Conservation (phyloP, 2,797 vertebrate genomes). For the Melanotaenia nigrans region DNA sequence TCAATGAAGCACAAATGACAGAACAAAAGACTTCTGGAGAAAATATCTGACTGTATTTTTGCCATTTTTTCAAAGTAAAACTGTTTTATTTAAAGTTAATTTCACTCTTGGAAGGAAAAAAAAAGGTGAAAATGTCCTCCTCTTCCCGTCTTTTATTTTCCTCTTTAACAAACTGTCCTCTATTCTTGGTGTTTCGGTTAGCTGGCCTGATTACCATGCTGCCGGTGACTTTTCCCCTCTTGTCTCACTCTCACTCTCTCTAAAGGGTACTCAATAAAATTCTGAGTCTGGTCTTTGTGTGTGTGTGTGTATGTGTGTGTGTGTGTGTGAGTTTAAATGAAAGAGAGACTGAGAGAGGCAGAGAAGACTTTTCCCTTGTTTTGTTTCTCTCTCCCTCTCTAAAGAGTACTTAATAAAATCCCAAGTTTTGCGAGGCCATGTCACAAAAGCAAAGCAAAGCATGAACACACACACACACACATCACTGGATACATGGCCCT, state of each 20-base stretch:
- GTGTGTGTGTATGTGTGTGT: constrained; percentile 32
- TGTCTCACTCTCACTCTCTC: constrained; percentile 75
- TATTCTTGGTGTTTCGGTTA: constrained; percentile 70
- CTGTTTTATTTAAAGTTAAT: constrained; percentile 65
- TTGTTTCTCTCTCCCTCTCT: constrained; percentile 79
- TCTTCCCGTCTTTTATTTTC: constrained; percentile 33
- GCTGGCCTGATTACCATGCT: constrained; percentile 85
- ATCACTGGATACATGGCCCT: constrained; percentile 36
- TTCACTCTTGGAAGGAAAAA: constrained; percentile 28
- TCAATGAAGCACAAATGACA: not conserved
- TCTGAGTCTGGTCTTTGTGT: constrained; percentile 65
- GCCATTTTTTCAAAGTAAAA: constrained; percentile 43
- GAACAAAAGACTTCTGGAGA: not conserved
- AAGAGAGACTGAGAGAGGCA: constrained; percentile 15
- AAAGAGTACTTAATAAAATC: constrained; percentile 87
- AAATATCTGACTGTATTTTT: not conserved
- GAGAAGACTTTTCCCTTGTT: constrained; percentile 64
- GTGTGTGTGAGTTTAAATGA: constrained; percentile 4
- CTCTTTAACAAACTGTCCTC: constrained; percentile 78
- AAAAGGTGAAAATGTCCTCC: constrained; percentile 25
- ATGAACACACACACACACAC: constrained; percentile 17
- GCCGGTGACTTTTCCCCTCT: constrained; percentile 84
- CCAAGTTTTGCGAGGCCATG: constrained; percentile 69
- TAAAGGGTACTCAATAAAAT: constrained; percentile 83
- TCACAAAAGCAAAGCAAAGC: constrained; percentile 74